phyloP scores from a whole-genome alignment of 1,140 invertebrate genomes.

The Archegozetes longisetosus region DNA sequence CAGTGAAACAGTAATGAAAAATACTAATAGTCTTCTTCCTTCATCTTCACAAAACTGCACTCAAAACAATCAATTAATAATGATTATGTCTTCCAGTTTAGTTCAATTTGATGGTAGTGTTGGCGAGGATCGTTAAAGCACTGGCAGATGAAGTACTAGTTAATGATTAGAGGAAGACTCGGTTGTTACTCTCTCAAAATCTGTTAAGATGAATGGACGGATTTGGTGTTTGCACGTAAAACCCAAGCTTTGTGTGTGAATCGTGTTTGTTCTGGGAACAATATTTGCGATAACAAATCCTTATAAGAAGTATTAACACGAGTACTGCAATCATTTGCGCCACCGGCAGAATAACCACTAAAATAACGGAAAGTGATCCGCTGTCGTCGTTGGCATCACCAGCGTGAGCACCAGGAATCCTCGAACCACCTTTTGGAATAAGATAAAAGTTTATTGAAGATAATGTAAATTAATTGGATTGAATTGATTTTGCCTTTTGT shows the following conservation, averaged over 20 bases:
- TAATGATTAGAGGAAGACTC: too few relatives aligned
- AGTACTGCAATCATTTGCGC: slow-evolving; percentile 16
- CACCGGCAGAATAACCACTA: slow-evolving; percentile 16
- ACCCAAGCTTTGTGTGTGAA: not conserved
- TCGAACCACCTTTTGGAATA: not conserved
- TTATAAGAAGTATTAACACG: slow-evolving; percentile 5
- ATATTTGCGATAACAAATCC: slow-evolving; percentile 14
- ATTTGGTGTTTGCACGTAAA: not conserved
- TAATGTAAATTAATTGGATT: not conserved
- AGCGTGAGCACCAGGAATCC: not conserved
- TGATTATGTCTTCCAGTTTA: too few relatives aligned
- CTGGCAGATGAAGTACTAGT: too few relatives aligned
- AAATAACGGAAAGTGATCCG: slow-evolving; percentile 11
- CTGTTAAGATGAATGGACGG: too few relatives aligned
- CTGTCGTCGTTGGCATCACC: slow-evolving; percentile 12
- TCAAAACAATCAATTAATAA: too few relatives aligned
- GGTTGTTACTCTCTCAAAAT: too few relatives aligned
- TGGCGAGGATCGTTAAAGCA: too few relatives aligned
- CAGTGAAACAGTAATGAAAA: too few relatives aligned
- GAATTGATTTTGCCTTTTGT: slow-evolving; percentile 40
- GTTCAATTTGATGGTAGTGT: too few relatives aligned
- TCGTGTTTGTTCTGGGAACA: not conserved
- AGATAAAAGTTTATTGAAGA: not conserved
- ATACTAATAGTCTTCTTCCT: too few relatives aligned
- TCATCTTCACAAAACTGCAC: too few relatives aligned